A percentile compares a stretch with the other conserved stretches of the same genome.
phyloP scores from a whole-genome alignment of 2,888 invertebrate genomes.

The Abscondita cerata region DNA sequence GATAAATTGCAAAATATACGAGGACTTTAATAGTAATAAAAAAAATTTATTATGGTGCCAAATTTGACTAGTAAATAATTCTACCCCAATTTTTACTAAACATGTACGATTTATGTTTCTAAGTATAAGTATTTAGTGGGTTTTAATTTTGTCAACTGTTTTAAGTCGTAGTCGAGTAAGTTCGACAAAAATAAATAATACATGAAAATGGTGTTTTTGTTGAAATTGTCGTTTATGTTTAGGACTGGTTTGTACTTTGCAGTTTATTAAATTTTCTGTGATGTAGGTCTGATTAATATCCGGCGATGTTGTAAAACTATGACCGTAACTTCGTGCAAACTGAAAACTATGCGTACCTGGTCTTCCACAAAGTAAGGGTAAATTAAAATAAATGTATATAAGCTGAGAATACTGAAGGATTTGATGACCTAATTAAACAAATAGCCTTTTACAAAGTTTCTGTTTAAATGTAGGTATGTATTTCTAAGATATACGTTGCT shows the following conservation, averaged over 20 bases:
- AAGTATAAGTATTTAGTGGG: no score
- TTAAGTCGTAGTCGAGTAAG: no score
- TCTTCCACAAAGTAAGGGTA: conserved; percentile 29
- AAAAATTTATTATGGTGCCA: no score
- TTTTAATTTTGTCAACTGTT: no score
- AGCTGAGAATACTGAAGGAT: conserved; percentile 33
- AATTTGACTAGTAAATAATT: no score
- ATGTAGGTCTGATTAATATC: conserved; percentile 53
- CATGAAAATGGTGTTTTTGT: no score
- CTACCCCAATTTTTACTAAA: no score
- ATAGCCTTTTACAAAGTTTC: conserved; percentile 31
- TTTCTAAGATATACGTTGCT: no score
- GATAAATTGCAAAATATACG: no score
- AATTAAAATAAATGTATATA: conserved; percentile 37
- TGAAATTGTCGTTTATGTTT: conserved; percentile 16
- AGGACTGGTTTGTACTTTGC: conserved; percentile 33
- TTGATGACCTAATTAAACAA: conserved; percentile 43
- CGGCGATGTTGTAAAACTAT: conserved; percentile 51
- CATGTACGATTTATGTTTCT: no score
- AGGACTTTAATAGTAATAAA: no score
- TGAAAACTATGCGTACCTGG: conserved; percentile 48
- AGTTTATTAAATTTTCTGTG: conserved; percentile 43
- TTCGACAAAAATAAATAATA: no score
- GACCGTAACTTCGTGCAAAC: conserved; percentile 49
- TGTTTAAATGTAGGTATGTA: conserved; percentile 29